Base-by-base conservation (phyloP, 2,888 invertebrate genomes). In the Dione juno region DNA sequence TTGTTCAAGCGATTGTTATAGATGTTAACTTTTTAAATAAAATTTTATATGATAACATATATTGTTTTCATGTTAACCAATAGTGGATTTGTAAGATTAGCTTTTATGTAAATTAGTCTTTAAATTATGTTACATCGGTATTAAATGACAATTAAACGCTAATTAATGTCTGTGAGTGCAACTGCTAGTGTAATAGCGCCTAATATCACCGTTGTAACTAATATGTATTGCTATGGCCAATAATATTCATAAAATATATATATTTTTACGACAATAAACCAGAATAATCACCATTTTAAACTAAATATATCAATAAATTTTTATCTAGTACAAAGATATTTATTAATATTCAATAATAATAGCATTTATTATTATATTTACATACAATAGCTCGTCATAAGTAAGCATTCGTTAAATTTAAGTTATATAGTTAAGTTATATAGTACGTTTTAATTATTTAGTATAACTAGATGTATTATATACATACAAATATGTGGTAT, bases 341-440 rank as follows among this genome's bases (percentile, higher is more conserved):
- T 10, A 16, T 54, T 54, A n/a, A 3, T 16, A 8, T 35, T 28
- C 8, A 35, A n/a, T 37, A 35, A 35, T 54, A 16, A 35, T 14
- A 37, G 35, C 16, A 54, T 54, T 9, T 54, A 54, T n/a, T n/a
- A 3, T 57, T n/a, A 37, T 57, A 57, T 57, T 16, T 10, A 16
- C 37, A 57, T n/a, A 57, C n/a, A 57, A n/a, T 37, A 57, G 54
- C 54, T 28, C 9, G 28, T 37, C 54, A 37, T 57, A 16, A 37
- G 1, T 54, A 37, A 35, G 6, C 7, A 21, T 16, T 35, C n/a
- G 35, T 53, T 53, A 28, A 53, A 53, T 28, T 53, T 13, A 54
- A 35, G 35, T 14, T 9, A 54, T 54, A 54, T 54, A n/a, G n/a
- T n/a, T n/a, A n/a, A n/a, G n/a, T n/a, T n/a, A n/a, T n/a, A n/a